These are phyloP conservation scores for Aleiodes alternator DNA, from an alignment of 2,888 invertebrate species.

Conservation along the genomic window DNA sequence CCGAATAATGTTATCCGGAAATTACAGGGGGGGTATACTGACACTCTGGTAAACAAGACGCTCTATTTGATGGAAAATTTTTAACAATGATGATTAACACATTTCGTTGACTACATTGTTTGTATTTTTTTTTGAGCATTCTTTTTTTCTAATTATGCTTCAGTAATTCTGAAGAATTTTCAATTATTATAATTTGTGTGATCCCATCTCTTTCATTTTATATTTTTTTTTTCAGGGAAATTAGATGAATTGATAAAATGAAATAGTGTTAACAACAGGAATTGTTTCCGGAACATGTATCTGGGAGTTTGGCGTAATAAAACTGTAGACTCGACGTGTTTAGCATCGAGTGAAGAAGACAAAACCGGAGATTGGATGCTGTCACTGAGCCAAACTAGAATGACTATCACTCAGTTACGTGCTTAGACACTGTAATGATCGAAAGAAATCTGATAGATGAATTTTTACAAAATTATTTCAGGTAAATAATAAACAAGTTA, in stretches of 20 bases:
- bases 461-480: too few relatives aligned
- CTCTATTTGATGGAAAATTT: conserved; percentile 15
- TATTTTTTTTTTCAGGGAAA: too few relatives aligned
- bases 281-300: conserved; percentile 19
- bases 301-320: conserved; percentile 15
- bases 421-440: conserved; percentile 39
- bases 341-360: conserved; percentile 35
- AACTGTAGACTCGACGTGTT: conserved; percentile 19
- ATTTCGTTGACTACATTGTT: too few relatives aligned
- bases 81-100: conserved; percentile 7
- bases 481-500: too few relatives aligned
- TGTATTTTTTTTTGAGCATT: too few relatives aligned
- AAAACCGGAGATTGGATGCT: conserved; percentile 62
- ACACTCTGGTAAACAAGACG: conserved; percentile 26
- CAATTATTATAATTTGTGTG: too few relatives aligned
- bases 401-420: conserved; percentile 60
- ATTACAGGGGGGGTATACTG: conserved; percentile 64
- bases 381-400: conserved; percentile 63
- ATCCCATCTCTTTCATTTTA: too few relatives aligned
- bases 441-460: too few relatives aligned
- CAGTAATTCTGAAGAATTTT: not conserved
- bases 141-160: not conserved
- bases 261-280: conserved; percentile 11
- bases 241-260: conserved; percentile 3
- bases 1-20: conserved; percentile 70